Percentiles rank a stretch among this genome's conserved stretches.
These are phyloP conservation scores for Tridacna gigas DNA, from an alignment of 2,888 invertebrate genomes.

Conservation along the genomic window DNA sequence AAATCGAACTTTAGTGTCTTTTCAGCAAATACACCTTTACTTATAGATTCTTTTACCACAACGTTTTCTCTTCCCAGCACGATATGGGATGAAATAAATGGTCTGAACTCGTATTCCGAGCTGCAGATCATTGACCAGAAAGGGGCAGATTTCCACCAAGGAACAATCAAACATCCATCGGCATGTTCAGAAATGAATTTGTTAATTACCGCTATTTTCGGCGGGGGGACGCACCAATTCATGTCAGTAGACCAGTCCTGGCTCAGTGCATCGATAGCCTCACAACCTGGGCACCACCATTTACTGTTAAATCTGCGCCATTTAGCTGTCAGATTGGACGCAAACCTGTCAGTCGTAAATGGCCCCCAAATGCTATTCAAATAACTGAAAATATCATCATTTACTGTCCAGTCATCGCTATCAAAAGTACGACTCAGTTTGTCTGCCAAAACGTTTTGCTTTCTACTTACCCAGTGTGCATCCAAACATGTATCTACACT, in stretches of 20 bases:
- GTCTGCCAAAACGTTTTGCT: background rate
- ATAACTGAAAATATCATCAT: background rate
- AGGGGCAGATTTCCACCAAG: constrained; percentile 36
- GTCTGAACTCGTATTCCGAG: background rate
- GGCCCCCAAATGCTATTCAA: constrained; percentile 30
- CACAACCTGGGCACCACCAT: constrained; percentile 30
- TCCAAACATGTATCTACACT: background rate
- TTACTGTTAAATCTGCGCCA: constrained; percentile 26
- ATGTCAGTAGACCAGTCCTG: constrained; percentile 1
- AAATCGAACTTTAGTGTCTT: too few species aligned
- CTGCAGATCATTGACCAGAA: constrained; percentile 19
- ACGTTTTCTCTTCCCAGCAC: constrained; percentile 20
- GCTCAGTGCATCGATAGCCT: constrained; percentile 16
- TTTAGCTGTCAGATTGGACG: constrained; percentile 28
- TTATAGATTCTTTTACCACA: constrained; percentile 10
- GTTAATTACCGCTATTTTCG: constrained; percentile 17
- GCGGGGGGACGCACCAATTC: constrained; percentile 43
- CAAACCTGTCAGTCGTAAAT: constrained; percentile 26
- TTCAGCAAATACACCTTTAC: constrained; percentile 36
- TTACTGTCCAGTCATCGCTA: constrained; percentile 26
- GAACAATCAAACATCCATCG: constrained; percentile 30
- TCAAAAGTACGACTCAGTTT: constrained; percentile 26
- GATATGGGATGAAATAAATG: constrained; percentile 12
- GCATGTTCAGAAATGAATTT: constrained; percentile 14
- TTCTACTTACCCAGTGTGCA: constrained; percentile 30